Evolutionary conservation across 2,113 vertebrate genomes (phyloP), one percentile per base, ranked within the genome.

Genomic region (Puntigrus tetrazona): DNA sequence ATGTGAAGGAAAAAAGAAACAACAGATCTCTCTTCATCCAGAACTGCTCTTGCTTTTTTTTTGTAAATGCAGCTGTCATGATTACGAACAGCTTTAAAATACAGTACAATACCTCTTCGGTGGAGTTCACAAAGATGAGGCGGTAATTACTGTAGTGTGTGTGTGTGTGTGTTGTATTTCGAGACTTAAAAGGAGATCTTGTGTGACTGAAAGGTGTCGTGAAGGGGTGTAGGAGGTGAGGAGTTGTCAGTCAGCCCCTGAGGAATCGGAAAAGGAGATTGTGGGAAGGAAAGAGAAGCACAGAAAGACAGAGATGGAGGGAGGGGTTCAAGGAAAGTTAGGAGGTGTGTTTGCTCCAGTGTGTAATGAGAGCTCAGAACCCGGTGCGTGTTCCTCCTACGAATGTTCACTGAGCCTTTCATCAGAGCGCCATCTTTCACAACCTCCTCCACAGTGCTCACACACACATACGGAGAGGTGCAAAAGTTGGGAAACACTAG

Each of bases 401-500:
- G 81, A 87, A 75, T 78, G 18, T 55, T 84, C n/a, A 81, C 55
- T 76, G 82, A 67, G 38, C 31, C 63, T 87, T 83, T 87, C 45
- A 69, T 84, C 61, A 52, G 3, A 77, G 47, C 5, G 1, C 29
- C 63, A 50, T 47, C n/a, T 55, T 82, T 75, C n/a, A 29, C 57
- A 52, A 47, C 70, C 11, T 59, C 72, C 69, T 75, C n/a, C 29
- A 63, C 76, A 55, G 63, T 52, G 43, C 25, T 5, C 34, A 31
- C 34, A 85, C 43, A 29, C 6, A 69, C 41, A 45, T 8, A 61
- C 34, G n/a, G 18, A n/a, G 36, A 25, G 70, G 38, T 73, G 22
- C 20, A 45, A 73, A 73, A 7, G 38, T 73, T 11, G n/a, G n/a
- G 45, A 45, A 45, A n/a, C 22, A 25, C 38, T 14, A 27, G 38